A percentile compares a stretch with the other conserved stretches of the same genome.
Conservation (phyloP, 2,888 invertebrate genomes). For the Ariolimax columbianus region DNA sequence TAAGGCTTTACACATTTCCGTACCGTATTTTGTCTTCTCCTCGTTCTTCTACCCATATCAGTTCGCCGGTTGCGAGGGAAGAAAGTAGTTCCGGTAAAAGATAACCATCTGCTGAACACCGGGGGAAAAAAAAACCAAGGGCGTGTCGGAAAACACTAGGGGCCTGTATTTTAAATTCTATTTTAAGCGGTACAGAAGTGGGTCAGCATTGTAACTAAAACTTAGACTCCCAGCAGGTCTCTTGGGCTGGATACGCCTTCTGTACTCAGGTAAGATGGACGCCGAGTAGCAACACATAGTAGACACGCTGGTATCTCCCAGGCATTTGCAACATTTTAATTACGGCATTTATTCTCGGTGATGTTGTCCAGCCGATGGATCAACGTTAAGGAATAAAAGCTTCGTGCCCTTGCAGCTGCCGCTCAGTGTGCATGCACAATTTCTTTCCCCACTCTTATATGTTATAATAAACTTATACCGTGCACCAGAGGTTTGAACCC, state of each 20-base stretch:
- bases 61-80: neutral
- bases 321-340: no score
- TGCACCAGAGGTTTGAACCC: no score
- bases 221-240: neutral
- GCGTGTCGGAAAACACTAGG: neutral
- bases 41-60: slow-evolving; percentile 10
- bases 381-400: no score
- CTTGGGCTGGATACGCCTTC: neutral
- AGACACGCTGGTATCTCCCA: no score
- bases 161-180: neutral
- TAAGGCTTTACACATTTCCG: neutral
- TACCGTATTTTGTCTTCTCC: neutral
- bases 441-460: no score
- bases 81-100: slow-evolving; percentile 32
- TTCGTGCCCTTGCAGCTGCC: no score
- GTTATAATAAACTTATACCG: no score
- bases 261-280: neutral
- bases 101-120: slow-evolving; percentile 17
- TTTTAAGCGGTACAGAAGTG: neutral
- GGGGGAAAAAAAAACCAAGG: neutral
- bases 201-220: neutral
- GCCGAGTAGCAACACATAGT: no score
- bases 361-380: no score
- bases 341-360: no score
- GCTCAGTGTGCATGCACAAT: no score